phyloP scores from a whole-genome alignment of 2,888 invertebrate genomes.

The Cantharis lateralis region DNA sequence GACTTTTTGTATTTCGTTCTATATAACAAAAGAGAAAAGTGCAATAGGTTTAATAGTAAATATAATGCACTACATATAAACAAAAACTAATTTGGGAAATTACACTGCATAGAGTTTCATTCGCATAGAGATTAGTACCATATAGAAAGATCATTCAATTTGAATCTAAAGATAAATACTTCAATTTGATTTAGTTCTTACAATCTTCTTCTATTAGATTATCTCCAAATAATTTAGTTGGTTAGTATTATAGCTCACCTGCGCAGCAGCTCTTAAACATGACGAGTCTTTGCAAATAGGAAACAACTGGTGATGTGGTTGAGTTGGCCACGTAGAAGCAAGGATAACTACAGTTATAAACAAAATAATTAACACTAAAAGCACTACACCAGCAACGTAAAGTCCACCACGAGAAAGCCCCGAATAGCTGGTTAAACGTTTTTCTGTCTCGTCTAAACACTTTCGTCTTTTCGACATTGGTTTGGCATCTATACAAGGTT shows the following conservation, averaged over 20 bases:
- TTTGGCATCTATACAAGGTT: conserved; percentile 45
- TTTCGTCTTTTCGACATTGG: conserved; percentile 17
- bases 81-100: not conserved
- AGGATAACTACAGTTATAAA: conserved; percentile 56
- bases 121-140: too few relatives aligned
- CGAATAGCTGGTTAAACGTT: conserved; percentile 42
- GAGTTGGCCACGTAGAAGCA: conserved; percentile 56
- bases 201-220: too few relatives aligned
- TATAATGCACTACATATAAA: too few relatives aligned
- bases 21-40: conserved; percentile 5
- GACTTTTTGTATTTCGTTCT: conserved; percentile 20
- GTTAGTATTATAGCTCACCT: conserved; percentile 51
- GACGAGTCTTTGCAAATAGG: conserved; percentile 56
- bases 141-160: too few relatives aligned
- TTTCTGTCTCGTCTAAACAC: conserved; percentile 38
- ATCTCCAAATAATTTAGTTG: not conserved
- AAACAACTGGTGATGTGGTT: conserved; percentile 51
- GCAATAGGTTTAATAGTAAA: not conserved
- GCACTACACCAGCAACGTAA: conserved; percentile 39
- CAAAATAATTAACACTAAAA: conserved; percentile 51
- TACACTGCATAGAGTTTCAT: not conserved
- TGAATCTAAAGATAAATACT: too few relatives aligned
- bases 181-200: too few relatives aligned
- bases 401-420: conserved; percentile 45
- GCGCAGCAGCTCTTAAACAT: conserved; percentile 59